Percentiles rank a stretch among this genome's conserved stretches.
Evolutionary conservation across 2,113 vertebrate genomes (phyloP).

Genomic region (Tetrao urogallus): DNA sequence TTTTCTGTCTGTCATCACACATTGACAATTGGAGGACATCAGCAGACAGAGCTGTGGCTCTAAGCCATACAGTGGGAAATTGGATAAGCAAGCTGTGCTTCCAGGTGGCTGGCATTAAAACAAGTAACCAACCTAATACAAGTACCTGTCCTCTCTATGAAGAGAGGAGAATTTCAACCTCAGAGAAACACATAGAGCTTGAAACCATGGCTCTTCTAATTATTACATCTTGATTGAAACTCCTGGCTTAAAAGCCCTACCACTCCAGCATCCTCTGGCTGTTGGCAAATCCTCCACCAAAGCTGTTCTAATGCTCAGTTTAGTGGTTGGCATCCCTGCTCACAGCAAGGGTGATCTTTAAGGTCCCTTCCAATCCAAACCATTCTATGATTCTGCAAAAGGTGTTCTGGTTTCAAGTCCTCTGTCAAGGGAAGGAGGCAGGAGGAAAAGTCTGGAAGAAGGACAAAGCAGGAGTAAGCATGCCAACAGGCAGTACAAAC

Average conservation of each 20-base stretch:
- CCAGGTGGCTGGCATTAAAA: background rate
- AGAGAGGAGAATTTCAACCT: background rate
- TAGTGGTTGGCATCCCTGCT: too few relatives aligned
- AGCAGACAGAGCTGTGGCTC: background rate
- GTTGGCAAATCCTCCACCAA: too few relatives aligned
- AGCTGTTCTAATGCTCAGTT: too few relatives aligned
- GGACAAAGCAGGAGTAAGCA: background rate
- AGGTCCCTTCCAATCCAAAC: too few relatives aligned
- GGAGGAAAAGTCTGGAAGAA: background rate
- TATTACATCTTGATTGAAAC: background rate
- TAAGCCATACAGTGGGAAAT: background rate
- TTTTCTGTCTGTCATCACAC: background rate
- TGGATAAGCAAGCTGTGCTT: fast-evolving
- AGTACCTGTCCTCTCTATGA: too few relatives aligned
- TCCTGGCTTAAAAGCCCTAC: background rate
- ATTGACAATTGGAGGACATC: background rate
- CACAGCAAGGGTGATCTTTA: too few relatives aligned
- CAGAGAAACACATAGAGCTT: background rate
- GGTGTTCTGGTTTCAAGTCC: background rate
- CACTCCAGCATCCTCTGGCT: background rate
- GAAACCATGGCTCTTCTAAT: background rate
- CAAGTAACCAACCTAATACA: background rate
- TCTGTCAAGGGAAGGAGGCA: background rate
- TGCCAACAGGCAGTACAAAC: background rate
- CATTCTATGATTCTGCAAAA: too few relatives aligned